Percentiles rank a stretch among this genome's conserved stretches.
Conservation (phyloP, 2,888 invertebrate species). For the Luffia ferchaultella region DNA sequence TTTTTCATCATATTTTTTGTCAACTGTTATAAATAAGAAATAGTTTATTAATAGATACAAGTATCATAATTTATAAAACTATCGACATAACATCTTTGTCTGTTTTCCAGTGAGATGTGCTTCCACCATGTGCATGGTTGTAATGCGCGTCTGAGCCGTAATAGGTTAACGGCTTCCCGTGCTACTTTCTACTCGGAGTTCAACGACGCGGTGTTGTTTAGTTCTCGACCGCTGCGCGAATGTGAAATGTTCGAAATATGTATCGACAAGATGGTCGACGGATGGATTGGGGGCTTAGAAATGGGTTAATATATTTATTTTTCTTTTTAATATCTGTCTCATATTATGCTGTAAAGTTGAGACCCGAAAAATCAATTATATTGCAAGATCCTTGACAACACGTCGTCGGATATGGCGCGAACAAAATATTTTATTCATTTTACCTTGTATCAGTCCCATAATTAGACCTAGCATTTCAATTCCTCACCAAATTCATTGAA, state of each 20-base stretch:
- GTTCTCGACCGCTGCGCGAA: conserved; percentile 85
- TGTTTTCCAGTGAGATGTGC: conserved; percentile 72
- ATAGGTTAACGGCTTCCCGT: conserved; percentile 84
- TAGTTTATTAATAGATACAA: not conserved
- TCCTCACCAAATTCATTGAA: too few relatives aligned
- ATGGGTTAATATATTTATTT: conserved; percentile 66
- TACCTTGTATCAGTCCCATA: too few relatives aligned
- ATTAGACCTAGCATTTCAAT: too few relatives aligned
- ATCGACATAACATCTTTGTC: not conserved
- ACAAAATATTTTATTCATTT: too few relatives aligned
- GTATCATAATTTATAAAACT: not conserved
- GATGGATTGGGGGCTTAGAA: conserved; percentile 94
- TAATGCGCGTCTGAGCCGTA: conserved; percentile 85
- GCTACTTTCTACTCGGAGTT: conserved; percentile 91
- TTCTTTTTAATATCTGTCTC: too few relatives aligned
- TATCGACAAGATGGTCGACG: conserved; percentile 89
- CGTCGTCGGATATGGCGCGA: too few relatives aligned
- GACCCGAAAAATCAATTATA: too few relatives aligned
- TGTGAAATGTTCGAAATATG: conserved; percentile 92
- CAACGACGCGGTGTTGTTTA: conserved; percentile 93
- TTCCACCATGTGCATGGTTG: conserved; percentile 91
- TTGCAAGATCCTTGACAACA: too few relatives aligned
- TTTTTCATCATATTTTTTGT: too few relatives aligned
- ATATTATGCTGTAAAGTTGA: too few relatives aligned
- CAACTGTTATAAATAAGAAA: not conserved